phyloP scores from a whole-genome alignment of 2,113 vertebrate species.

The Menidia beryllina region DNA sequence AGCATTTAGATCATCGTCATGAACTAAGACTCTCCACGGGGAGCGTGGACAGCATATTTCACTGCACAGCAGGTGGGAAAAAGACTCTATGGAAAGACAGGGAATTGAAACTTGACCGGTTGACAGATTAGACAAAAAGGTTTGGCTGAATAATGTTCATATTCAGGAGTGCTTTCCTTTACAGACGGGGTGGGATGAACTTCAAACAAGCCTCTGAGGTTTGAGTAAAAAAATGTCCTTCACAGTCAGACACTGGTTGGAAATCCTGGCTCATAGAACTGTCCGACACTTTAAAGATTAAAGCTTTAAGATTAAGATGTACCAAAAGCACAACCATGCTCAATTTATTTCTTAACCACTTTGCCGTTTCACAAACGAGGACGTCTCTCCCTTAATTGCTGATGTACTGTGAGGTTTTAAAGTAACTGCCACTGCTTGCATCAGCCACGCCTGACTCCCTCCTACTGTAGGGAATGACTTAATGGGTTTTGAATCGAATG shows the following conservation, averaged over 20 bases:
- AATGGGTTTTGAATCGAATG: conserved; percentile 2
- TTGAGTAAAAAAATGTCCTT: conserved; percentile 6
- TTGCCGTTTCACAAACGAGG: not conserved
- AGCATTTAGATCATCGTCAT: conserved; percentile 24
- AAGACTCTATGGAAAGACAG: conserved; percentile 27
- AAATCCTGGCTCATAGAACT: conserved; percentile 4
- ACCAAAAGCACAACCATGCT: not conserved
- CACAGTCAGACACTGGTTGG: conserved; percentile 5
- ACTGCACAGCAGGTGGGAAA: conserved; percentile 49
- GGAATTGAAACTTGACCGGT: conserved; percentile 41
- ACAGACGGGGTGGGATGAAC: conserved; percentile 9
- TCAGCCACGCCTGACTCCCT: not conserved
- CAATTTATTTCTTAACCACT: not conserved
- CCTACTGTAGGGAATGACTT: not conserved
- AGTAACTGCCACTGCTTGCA: not conserved
- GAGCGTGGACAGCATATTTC: conserved; percentile 24
- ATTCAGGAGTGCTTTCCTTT: conserved; percentile 60
- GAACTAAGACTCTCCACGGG: conserved; percentile 9
- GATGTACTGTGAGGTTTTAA: not conserved
- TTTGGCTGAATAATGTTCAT: conserved; percentile 54
- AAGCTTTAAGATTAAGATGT: not conserved
- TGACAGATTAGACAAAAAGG: conserved; percentile 36
- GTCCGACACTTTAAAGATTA: conserved; percentile 1
- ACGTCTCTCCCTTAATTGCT: not conserved
- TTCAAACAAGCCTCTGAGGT: conserved; percentile 15